A percentile compares a stretch with the other conserved stretches of the same genome.
These are phyloP conservation scores for Danio jaintianensis DNA, from an alignment of 2,797 vertebrate genomes.

Conservation along the genomic window DNA sequence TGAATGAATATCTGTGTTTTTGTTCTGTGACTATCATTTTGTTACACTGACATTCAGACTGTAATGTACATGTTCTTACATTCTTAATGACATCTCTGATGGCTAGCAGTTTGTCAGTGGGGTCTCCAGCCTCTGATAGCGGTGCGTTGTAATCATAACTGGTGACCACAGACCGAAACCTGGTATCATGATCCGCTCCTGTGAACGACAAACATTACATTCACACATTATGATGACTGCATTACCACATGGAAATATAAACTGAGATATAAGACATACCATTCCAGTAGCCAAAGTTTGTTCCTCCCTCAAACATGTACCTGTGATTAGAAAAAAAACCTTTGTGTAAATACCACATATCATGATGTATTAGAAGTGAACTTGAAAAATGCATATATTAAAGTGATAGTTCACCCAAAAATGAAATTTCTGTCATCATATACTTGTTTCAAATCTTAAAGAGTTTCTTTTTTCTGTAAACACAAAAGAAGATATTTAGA, in stretches of 20 bases:
- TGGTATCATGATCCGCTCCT: slow-evolving; percentile 92
- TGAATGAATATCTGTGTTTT: too few species aligned
- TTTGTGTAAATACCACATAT: not conserved
- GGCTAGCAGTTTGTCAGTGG: slow-evolving; percentile 89
- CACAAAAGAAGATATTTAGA: too few species aligned
- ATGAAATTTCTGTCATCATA: too few species aligned
- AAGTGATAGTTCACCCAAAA: too few species aligned
- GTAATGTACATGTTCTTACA: slow-evolving; percentile 63
- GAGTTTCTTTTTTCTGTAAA: too few species aligned
- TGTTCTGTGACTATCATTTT: too few species aligned
- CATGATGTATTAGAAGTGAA: not conserved
- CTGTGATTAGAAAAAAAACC: slow-evolving; percentile 68
- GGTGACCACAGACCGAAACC: slow-evolving; percentile 90
- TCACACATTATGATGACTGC: not conserved
- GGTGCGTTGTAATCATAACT: slow-evolving; percentile 98
- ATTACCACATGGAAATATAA: not conserved
- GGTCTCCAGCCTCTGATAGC: slow-evolving; percentile 93
- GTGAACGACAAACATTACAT: slow-evolving; percentile 13
- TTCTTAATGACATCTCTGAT: slow-evolving; percentile 89
- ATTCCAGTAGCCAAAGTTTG: slow-evolving; percentile 98
- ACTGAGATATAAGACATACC: slow-evolving; percentile 73
- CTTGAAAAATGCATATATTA: not conserved
- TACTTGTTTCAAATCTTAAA: too few species aligned
- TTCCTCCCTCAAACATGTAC: slow-evolving; percentile 99
- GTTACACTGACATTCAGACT: not conserved